Evolutionary conservation across 2,797 vertebrate genomes (phyloP).

Genomic region (Eospalax fontanierii): DNA sequence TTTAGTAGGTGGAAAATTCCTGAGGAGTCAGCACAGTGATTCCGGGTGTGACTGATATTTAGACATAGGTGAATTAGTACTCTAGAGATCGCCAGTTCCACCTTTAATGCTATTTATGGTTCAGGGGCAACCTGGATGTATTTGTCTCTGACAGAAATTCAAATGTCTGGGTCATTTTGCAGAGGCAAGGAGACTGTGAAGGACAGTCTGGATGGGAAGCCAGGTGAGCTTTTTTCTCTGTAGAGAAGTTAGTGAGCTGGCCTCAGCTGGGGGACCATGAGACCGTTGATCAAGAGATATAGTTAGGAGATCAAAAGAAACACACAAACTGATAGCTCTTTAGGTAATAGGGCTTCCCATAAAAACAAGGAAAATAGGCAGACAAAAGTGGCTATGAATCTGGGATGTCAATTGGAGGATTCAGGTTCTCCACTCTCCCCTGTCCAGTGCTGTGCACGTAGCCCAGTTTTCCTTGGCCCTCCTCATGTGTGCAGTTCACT

Average conservation of each 20-base stretch:
- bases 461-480: no score
- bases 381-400: no score
- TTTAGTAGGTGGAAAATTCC: background rate
- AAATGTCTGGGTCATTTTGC: accelerated
- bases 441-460: no score
- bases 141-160: background rate
- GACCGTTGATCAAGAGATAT: accelerated
- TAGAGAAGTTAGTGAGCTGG: background rate
- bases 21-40: background rate
- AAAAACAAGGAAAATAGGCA: background rate
- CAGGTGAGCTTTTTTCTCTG: background rate
- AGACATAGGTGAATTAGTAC: background rate
- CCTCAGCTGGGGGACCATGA: background rate
- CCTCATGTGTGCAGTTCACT: background rate
- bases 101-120: no score
- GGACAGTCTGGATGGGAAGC: accelerated
- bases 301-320: background rate
- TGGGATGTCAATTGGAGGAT: background rate
- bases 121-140: no score
- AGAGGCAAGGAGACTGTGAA: background rate
- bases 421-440: background rate
- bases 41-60: background rate
- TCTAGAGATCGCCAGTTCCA: background rate
- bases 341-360: background rate
- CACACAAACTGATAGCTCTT: background rate